These are phyloP conservation scores for Kryptolebias ocellatus DNA, from an alignment of 2,797 vertebrate species.

Conservation along the genomic window DNA sequence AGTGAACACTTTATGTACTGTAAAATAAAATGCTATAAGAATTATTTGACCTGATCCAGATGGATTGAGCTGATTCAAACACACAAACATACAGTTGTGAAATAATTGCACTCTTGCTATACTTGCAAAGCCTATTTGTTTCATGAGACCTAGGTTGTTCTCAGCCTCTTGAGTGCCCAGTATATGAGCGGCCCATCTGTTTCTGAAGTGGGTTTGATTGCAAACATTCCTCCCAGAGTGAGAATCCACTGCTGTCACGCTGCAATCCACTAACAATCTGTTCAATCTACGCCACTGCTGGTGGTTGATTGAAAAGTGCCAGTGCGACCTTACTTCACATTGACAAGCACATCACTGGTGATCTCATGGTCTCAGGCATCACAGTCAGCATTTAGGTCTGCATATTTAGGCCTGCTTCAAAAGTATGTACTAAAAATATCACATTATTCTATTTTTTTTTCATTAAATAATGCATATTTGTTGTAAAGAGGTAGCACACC, in stretches of 20 bases:
- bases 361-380: slow-evolving; percentile 7
- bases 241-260: slow-evolving; percentile 58
- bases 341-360: slow-evolving; percentile 47
- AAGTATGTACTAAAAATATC: background rate
- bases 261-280: slow-evolving; percentile 67
- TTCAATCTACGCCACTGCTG: slow-evolving; percentile 55
- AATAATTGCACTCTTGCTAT: slow-evolving; percentile 4
- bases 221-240: slow-evolving; percentile 68
- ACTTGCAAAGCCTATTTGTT: slow-evolving; percentile 32
- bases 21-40: slow-evolving; percentile 23
- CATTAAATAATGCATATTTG: background rate
- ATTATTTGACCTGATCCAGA: slow-evolving; percentile 32
- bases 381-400: background rate
- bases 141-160: slow-evolving; percentile 43
- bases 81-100: background rate
- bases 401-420: slow-evolving; percentile 8
- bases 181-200: slow-evolving; percentile 69
- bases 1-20: slow-evolving; percentile 26
- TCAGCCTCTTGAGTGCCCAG: slow-evolving; percentile 42
- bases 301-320: slow-evolving; percentile 61
- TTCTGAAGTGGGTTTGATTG: slow-evolving; percentile 63
- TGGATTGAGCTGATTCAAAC: slow-evolving; percentile 16
- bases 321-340: slow-evolving; percentile 45
- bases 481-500: background rate
- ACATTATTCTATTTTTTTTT: background rate